Evolutionary conservation across 2,113 vertebrate species (phyloP), one percentile per base, ranked within the genome.

Genomic region (Piprites chloris): DNA sequence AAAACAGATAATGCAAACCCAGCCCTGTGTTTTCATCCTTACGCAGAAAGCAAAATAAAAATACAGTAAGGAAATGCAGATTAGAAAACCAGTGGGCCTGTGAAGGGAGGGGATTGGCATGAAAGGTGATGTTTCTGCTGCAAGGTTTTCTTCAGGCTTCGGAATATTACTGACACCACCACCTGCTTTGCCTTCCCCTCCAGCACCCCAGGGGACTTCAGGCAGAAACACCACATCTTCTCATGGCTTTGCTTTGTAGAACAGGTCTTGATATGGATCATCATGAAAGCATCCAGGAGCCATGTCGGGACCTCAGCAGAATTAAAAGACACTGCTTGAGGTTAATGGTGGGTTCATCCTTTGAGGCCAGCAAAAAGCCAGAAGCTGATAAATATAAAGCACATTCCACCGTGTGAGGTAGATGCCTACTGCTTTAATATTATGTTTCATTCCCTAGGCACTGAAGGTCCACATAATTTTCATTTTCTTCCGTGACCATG

Each of bases 1-100:
- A 87, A 84, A 55, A 26, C 9, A 89, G 92, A 89, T 74, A 74
- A 87, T 2, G 2, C 52, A 86, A 95, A 72, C 10, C 72, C 5
- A 12, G 77, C 68, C 88, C 66, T 39, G 32, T 44, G 52, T 89
- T 96, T 92, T 69, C 74, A 85, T 66, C 69, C 30, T 62, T 65
- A n/a, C 55, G 47, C 68, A 93, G 92, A 87, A 17, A 87, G 50
- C 58, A 91, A 88, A 92, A 91, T 42, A 90, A 86, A 94, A 94
- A 27, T 22, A 41, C 69, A 75, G 41, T 11, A 46, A 82, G 39
- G 58, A 80, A 90, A 68, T 16, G 33, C 50, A 66, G 80, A 12
- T 79, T 32, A 79, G 63, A 42, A 86, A 95, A 74, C 47, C 44
- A 50, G 39, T 37, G 68, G 50, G 62, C 50, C 52, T 66, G 42